Evolutionary conservation across 2,888 invertebrate species (phyloP), one percentile per base, ranked within the genome.

Genomic region (Zygaena filipendulae): DNA sequence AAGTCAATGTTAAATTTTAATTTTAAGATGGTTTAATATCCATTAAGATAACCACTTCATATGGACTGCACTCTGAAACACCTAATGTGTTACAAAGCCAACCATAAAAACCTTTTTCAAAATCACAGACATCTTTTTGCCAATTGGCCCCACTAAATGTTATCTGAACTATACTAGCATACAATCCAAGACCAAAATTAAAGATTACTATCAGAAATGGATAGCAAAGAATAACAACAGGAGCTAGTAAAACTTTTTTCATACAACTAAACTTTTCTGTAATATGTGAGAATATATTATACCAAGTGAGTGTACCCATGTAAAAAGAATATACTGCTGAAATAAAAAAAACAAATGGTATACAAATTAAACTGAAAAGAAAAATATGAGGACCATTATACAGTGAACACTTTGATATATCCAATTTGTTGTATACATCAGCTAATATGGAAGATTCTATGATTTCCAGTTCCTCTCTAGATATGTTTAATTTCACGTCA

Each of bases 91-190:
- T 83, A 52, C 90, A 90, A 10, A 90, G 62, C 88, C 89, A 90
- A 4, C 90, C 90, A 43, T 87, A 90, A 63, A 90, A 90, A 1
- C 90, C 90, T 59, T 90, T 90, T 47, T 90, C 90, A 49, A 87
- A 84, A 59, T 90, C 90, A 32, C 83, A 82, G 2, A 89, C 83
- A 62, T 88, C 87, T 45, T 84, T 85, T 53, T 83, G 77, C 90
- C 90, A 90, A 40, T 83, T 84, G 16, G 81, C 79, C 33, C 84
- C 84, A 46, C 84, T 85, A 57, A 88, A 84, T 2, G 88, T 88
- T 8, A 90, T 57, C 58, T 90, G 90, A 4, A 82, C 81, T 30
- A 87, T 62, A 1, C 86, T 86, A 23, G 87, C 84, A 59, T 87
- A 89, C 16, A 88, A 26, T 0, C 87, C 88, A 10, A 90, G 53